These are phyloP conservation scores for Erpetoichthys calabaricus DNA, from an alignment of 2,797 vertebrate genomes.

Conservation along the genomic window DNA sequence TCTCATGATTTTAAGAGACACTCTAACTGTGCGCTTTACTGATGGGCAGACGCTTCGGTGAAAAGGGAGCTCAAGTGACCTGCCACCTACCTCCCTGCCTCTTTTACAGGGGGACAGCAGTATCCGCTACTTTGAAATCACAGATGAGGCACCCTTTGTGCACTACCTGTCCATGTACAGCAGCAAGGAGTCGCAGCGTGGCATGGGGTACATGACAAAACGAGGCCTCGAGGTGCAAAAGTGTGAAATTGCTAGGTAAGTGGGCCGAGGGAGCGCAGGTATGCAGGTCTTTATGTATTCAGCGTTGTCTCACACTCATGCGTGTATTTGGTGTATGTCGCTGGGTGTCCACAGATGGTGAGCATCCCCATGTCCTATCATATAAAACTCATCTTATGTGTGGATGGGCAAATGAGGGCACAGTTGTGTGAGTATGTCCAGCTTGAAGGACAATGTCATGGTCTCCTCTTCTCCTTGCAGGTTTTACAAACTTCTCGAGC, in stretches of 20 bases:
- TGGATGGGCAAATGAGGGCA: background rate
- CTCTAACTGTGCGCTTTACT: no score
- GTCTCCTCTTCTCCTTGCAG: constrained; percentile 31
- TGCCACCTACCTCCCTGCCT: background rate
- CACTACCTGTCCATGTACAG: constrained; percentile 79
- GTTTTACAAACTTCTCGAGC: constrained; percentile 82
- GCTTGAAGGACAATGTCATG: no score
- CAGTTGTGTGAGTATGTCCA: background rate
- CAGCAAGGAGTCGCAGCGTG: constrained; percentile 82
- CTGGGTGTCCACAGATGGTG: background rate
- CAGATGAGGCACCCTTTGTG: constrained; percentile 68
- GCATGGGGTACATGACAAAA: constrained; percentile 84
- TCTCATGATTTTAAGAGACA: no score
- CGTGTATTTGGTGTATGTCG: background rate
- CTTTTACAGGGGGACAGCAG: constrained; percentile 75
- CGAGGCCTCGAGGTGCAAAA: constrained; percentile 83
- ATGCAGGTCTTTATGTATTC: background rate
- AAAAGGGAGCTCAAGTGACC: background rate
- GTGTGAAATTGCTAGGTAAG: constrained; percentile 77
- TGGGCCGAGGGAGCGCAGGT: background rate
- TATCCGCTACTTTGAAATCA: constrained; percentile 83
- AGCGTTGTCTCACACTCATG: background rate
- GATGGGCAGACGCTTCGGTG: background rate
- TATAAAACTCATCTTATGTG: background rate
- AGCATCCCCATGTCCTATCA: background rate